A percentile compares a stretch with the other conserved stretches of the same genome.
phyloP scores from a whole-genome alignment of 2,113 vertebrate species.

The Mesembrinibis cayennensis region DNA sequence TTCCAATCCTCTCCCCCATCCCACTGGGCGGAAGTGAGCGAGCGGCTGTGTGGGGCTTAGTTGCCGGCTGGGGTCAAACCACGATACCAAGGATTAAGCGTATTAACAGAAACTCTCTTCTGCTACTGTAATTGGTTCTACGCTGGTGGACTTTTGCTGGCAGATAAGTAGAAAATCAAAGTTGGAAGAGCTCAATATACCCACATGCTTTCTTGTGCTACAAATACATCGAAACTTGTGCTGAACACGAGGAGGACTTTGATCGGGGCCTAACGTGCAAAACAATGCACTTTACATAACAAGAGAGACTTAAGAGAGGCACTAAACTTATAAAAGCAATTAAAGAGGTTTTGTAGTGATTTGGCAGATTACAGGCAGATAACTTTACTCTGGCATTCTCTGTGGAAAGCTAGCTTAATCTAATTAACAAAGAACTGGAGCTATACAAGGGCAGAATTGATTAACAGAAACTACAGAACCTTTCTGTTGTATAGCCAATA shows the following conservation, averaged over 20 bases:
- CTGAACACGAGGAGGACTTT: background rate
- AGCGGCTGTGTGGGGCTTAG: too few relatives aligned
- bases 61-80: too few relatives aligned
- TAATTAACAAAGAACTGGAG: background rate
- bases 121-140: background rate
- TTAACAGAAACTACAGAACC: background rate
- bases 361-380: slow-evolving; percentile 5
- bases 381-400: background rate
- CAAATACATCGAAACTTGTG: background rate
- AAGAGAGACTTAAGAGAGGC: background rate
- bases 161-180: background rate
- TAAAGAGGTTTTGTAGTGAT: background rate
- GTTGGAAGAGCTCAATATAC: background rate
- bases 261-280: background rate
- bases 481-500: background rate
- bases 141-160: background rate
- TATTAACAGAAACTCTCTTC: background rate
- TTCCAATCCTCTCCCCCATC: too few relatives aligned
- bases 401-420: background rate
- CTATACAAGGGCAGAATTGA: background rate
- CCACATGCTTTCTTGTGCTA: background rate
- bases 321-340: background rate
- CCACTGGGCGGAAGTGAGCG: too few relatives aligned
- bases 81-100: background rate
- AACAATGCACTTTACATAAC: background rate